Base-by-base conservation (phyloP, 2,888 invertebrate genomes). In the Cataglyphis cursor region DNA sequence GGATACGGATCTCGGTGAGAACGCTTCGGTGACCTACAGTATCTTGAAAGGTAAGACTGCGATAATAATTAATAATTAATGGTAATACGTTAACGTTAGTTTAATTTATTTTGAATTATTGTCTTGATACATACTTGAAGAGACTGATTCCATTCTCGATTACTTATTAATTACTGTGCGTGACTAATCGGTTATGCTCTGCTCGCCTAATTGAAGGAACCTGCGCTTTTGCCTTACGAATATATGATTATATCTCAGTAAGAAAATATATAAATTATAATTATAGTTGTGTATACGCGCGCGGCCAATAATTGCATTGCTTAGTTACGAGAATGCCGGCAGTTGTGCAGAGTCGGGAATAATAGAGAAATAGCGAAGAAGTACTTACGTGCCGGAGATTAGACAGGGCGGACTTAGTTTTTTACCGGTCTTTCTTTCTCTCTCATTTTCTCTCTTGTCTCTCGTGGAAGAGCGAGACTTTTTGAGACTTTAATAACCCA, bases 1-100 rank as follows among this genome's bases (percentile, higher is more conserved):
- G 84, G 99, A 99, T 95, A 96, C 97, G 89, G 99, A 99, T 95
- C 96, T 97, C 90, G 99, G 99, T 1, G 96, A 97, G 85, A 99
- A 99, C 95, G 97, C 98, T 72, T 96, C 98, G 48, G 96, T 99
- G 83, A 97, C 97, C 15, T 99, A 99, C 95, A 97, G 97, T 59
- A 97, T 99, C 89, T 95, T 98, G 66, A 97, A 97, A 96, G 97
- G 98, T 96, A 76, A 72, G 28, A 4, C 10, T 44, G 28, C 28
- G 28, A 28, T 28, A 28, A 28, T 28, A 28, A 28, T 28, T 28
- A 28, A 28, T 28, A 28, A 28, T 28, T 28, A 28, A 28, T 28
- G 28, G 2, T 28, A 28, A 28, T 28, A 28, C 28, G 3, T 48
- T 24, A 41, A 61, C 8, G 24, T 44, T 10, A 24, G 9, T 54